A percentile compares a stretch with the other conserved stretches of the same genome.
phyloP scores from a whole-genome alignment of 2,113 vertebrate genomes.

The Brachionichthys hirsutus region DNA sequence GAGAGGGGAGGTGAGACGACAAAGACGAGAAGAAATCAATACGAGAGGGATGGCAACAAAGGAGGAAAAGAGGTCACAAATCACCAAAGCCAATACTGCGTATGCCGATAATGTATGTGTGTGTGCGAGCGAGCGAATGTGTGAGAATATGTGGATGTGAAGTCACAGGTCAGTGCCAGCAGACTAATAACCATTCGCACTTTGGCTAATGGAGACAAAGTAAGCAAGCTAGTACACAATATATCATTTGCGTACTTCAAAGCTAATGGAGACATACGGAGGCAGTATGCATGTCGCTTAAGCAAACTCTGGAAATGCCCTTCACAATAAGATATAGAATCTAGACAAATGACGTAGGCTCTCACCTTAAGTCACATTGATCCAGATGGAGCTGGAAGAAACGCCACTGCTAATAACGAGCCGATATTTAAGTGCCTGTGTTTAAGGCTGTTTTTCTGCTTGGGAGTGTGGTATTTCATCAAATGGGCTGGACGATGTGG shows the following conservation, averaged over 20 bases:
- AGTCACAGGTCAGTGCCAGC: slow-evolving; percentile 60
- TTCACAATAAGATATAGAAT: slow-evolving; percentile 36
- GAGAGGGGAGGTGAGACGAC: slow-evolving; percentile 39
- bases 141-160: slow-evolving; percentile 23
- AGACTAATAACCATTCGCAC: slow-evolving; percentile 71
- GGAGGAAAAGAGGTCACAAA: slow-evolving; percentile 73
- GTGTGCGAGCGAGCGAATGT: slow-evolving; percentile 27
- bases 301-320: slow-evolving; percentile 40
- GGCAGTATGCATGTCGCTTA: slow-evolving; percentile 30
- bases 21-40: slow-evolving; percentile 71
- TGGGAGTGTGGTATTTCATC: not conserved
- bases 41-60: slow-evolving; percentile 64
- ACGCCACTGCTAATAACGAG: slow-evolving; percentile 15
- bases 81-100: slow-evolving; percentile 61
- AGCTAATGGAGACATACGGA: slow-evolving; percentile 65
- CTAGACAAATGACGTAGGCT: slow-evolving; percentile 23
- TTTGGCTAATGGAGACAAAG: slow-evolving; percentile 73
- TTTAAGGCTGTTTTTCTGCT: not conserved
- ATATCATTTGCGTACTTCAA: slow-evolving; percentile 60
- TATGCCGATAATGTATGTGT: slow-evolving; percentile 33
- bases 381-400: slow-evolving; percentile 17
- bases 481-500: not conserved
- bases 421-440: not conserved
- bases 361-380: slow-evolving; percentile 26
- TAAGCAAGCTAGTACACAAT: slow-evolving; percentile 59